Conservation (phyloP, 2,797 vertebrate genomes). For the Gobionotothen gibberifrons region DNA sequence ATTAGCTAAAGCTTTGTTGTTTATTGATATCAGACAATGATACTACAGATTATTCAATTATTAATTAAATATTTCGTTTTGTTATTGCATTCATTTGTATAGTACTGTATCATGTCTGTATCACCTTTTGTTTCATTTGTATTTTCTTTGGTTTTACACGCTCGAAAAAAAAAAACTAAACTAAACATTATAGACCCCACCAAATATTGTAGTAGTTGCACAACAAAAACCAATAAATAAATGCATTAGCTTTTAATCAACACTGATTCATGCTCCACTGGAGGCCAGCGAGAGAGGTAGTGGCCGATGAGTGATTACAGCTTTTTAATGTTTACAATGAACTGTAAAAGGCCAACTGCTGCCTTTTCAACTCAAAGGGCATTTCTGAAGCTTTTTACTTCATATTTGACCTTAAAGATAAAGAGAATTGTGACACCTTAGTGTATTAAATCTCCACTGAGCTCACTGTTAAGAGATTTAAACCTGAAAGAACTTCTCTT, state of each 20-base stretch:
- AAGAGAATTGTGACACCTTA: not conserved
- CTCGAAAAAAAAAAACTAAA: too few species aligned
- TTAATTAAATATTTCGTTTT: too few species aligned
- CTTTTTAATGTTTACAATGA: constrained; percentile 36
- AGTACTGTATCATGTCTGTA: too few species aligned
- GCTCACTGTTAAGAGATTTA: not conserved
- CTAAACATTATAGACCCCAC: not conserved
- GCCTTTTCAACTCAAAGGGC: constrained; percentile 44
- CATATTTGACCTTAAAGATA: constrained; percentile 49
- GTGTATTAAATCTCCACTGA: constrained; percentile 19
- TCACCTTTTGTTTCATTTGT: too few species aligned
- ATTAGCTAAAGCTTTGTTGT: too few species aligned
- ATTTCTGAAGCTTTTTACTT: not conserved
- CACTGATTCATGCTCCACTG: constrained; percentile 13
- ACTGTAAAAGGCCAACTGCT: constrained; percentile 47
- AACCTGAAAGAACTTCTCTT: not conserved
- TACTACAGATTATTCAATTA: too few species aligned
- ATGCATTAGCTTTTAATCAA: constrained; percentile 29
- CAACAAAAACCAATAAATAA: constrained; percentile 6
- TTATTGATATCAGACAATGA: too few species aligned
- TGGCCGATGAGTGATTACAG: constrained; percentile 23
- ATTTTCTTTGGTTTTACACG: too few species aligned
- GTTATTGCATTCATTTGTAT: too few species aligned
- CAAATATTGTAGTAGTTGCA: not conserved
- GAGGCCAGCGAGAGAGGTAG: constrained; percentile 1